Conservation (phyloP, 2,797 vertebrate genomes). For the Melanotaenia pygmaea region DNA sequence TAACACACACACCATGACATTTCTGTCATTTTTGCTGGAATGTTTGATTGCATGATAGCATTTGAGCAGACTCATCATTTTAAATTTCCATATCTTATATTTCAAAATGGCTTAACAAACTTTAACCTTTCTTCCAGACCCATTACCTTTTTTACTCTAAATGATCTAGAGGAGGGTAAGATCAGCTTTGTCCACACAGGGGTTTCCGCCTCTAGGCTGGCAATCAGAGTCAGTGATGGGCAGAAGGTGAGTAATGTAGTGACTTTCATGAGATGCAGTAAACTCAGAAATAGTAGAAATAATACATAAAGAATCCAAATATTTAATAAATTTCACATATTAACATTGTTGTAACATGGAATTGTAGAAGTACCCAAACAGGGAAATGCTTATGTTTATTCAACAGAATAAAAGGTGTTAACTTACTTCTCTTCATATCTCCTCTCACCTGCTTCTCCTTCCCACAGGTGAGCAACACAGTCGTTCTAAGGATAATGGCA, state of each 20-base stretch:
- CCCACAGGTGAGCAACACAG: slow-evolving; percentile 86
- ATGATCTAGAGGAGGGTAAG: slow-evolving; percentile 84
- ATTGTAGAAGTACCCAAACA: not conserved
- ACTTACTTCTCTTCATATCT: not conserved
- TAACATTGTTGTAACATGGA: not conserved
- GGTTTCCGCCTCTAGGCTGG: slow-evolving; percentile 83
- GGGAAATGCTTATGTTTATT: not conserved
- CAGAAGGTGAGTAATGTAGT: slow-evolving; percentile 73
- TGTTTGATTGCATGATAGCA: not conserved
- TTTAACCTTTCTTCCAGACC: slow-evolving; percentile 57
- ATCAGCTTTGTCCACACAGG: slow-evolving; percentile 88
- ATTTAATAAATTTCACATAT: not conserved
- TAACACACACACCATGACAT: not conserved
- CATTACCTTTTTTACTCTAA: slow-evolving; percentile 83
- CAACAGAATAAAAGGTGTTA: not conserved
- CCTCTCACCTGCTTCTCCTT: slow-evolving; percentile 3
- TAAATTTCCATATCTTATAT: not conserved
- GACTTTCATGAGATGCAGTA: not conserved
- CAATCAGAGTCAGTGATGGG: slow-evolving; percentile 89
- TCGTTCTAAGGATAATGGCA: slow-evolving; percentile 86
- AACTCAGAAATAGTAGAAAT: not conserved
- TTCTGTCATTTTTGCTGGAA: not conserved
- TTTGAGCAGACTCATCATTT: not conserved
- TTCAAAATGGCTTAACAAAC: not conserved
- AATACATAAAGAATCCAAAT: not conserved